Percentiles rank a stretch among this genome's conserved stretches.
Evolutionary conservation across 2,113 vertebrate genomes (phyloP).

Genomic region (Alosa alosa): DNA sequence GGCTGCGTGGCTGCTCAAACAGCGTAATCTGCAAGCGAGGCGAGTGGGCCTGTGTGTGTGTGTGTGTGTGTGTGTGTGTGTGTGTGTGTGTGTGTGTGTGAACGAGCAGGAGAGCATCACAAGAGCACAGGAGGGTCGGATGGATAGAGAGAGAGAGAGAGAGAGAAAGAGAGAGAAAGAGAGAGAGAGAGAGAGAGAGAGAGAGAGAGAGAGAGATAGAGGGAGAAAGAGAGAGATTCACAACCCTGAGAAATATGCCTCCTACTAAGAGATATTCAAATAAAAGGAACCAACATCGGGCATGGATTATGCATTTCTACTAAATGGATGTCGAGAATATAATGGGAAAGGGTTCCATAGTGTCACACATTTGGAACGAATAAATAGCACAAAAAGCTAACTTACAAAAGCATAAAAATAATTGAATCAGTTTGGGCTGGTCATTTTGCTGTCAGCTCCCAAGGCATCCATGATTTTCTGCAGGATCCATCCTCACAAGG

Average conservation of each 20-base stretch:
- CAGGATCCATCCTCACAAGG: constrained; percentile 9
- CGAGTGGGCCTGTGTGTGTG: no score
- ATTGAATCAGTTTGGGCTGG: not conserved
- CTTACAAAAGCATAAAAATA: not conserved
- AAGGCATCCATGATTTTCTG: not conserved
- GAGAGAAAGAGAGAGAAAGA: not conserved
- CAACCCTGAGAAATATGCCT: not conserved
- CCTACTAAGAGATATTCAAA: not conserved
- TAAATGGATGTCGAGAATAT: not conserved
- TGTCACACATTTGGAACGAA: not conserved
- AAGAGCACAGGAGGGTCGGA: not conserved
- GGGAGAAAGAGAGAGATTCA: not conserved
- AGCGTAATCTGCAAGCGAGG: not conserved
- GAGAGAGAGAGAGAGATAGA: not conserved
- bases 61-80: not conserved
- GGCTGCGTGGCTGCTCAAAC: not conserved
- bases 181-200: not conserved
- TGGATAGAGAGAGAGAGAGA: not conserved
- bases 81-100: not conserved
- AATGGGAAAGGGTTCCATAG: not conserved
- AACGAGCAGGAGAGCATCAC: not conserved
- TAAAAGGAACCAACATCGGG: not conserved
- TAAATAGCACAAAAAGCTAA: not conserved
- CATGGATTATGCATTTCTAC: not conserved
- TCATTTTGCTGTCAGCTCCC: not conserved